These are phyloP conservation scores for Phenganax marumi DNA, from an alignment of 92 coral and sea anemone genomes.

Conservation along the genomic window DNA sequence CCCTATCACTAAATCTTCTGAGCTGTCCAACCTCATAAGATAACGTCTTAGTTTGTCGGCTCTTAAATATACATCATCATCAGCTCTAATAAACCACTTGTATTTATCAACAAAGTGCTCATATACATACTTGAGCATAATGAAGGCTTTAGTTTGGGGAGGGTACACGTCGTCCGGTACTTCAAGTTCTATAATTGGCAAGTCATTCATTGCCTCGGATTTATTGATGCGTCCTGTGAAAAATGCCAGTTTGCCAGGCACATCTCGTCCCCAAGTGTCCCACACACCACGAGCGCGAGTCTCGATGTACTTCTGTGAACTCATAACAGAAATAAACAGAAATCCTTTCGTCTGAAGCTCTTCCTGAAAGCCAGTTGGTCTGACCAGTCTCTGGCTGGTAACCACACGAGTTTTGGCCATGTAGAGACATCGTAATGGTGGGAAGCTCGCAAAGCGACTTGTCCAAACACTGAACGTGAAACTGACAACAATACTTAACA, in stretches of 20 bases:
- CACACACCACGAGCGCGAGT: slow-evolving; percentile 90
- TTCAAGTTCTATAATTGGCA: slow-evolving; percentile 79
- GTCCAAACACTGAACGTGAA: slow-evolving; percentile 33
- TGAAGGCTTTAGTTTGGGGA: slow-evolving; percentile 86
- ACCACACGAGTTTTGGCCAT: slow-evolving; percentile 9
- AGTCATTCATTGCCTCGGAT: slow-evolving; percentile 23
- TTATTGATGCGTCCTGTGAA: slow-evolving; percentile 65
- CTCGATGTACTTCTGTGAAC: slow-evolving; percentile 76
- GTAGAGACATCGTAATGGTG: slow-evolving; percentile 24
- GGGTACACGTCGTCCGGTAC: slow-evolving; percentile 93
- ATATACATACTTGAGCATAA: slow-evolving; percentile 96
- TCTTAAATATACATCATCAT: slow-evolving; percentile 94
- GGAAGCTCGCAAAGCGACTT: slow-evolving; percentile 16
- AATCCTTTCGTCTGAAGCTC: slow-evolving; percentile 68
- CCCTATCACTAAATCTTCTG: slow-evolving; percentile 91
- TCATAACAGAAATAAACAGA: slow-evolving; percentile 88
- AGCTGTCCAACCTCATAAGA: slow-evolving; percentile 79
- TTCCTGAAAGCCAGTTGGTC: slow-evolving; percentile 69
- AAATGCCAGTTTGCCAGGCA: slow-evolving; percentile 81
- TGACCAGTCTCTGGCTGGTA: neutral
- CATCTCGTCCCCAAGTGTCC: slow-evolving; percentile 87
- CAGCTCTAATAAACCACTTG: slow-evolving; percentile 98
- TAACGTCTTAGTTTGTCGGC: slow-evolving; percentile 71
- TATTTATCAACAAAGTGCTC: slow-evolving; percentile 84
- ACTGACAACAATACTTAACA: slow-evolving; percentile 13